phyloP scores from a whole-genome alignment of 2,113 vertebrate species.

The Diglossa brunneiventris region DNA sequence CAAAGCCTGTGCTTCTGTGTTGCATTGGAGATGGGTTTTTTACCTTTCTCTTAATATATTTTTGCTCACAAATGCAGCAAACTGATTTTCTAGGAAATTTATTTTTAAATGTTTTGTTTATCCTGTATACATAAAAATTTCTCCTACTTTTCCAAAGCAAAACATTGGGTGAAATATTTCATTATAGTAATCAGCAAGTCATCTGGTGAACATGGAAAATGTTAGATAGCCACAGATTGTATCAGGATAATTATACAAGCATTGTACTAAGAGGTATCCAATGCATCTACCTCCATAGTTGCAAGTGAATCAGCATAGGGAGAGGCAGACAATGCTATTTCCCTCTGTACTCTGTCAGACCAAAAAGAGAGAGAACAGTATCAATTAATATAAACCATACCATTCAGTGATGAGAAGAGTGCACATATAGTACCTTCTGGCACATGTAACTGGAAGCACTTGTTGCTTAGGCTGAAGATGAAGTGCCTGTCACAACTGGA shows the following conservation, averaged over 20 bases:
- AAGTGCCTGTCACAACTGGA: neutral
- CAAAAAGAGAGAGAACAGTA: neutral
- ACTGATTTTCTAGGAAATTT: constrained; percentile 42
- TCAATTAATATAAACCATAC: neutral
- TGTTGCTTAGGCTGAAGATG: neutral
- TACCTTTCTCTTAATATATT: constrained; percentile 4
- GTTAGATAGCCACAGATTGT: constrained; percentile 19
- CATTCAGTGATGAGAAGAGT: neutral
- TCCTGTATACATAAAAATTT: constrained; percentile 36
- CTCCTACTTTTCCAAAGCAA: constrained; percentile 48
- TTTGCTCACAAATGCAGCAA: constrained; percentile 47
- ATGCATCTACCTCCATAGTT: neutral
- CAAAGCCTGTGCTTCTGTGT: neutral
- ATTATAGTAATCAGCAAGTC: constrained; percentile 21
- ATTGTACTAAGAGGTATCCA: neutral
- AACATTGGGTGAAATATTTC: constrained; percentile 57
- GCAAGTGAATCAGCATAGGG: neutral
- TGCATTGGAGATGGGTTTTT: constrained; percentile 28
- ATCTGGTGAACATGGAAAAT: constrained; percentile 35
- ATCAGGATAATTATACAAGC: neutral
- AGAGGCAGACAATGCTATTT: neutral
- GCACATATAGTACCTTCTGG: neutral
- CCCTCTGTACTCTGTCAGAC: neutral
- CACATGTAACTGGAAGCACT: neutral
- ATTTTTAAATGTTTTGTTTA: constrained; percentile 53